Evolutionary conservation across 1,140 invertebrate genomes (phyloP).

Genomic region (Aricia agestis): DNA sequence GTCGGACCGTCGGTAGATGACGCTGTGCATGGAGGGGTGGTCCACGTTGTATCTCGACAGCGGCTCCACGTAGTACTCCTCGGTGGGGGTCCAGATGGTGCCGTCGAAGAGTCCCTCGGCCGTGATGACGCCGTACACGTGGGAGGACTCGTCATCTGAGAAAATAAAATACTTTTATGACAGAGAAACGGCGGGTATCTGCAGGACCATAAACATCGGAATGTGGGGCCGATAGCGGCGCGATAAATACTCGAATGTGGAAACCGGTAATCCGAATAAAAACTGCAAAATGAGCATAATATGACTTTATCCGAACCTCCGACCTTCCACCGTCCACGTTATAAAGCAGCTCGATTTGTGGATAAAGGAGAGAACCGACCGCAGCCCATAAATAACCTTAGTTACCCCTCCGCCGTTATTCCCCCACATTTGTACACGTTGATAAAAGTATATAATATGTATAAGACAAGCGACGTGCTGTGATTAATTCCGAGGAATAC

Average conservation of each 20-base stretch:
- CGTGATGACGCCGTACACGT: constrained; percentile 90
- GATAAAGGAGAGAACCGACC: not conserved
- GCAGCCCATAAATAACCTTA: constrained; percentile 67
- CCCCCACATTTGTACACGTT: constrained; percentile 18
- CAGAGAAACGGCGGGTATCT: not conserved
- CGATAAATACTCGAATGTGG: too few relatives aligned
- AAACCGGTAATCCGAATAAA: not conserved
- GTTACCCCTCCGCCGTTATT: constrained; percentile 43
- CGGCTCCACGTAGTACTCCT: constrained; percentile 93
- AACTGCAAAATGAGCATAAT: not conserved
- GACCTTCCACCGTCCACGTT: not conserved
- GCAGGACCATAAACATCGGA: too few relatives aligned
- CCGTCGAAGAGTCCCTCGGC: constrained; percentile 93
- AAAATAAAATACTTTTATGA: constrained; percentile 33
- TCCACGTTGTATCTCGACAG: constrained; percentile 83
- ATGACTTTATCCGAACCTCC: not conserved
- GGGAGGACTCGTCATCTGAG: constrained; percentile 89
- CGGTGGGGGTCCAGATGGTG: constrained; percentile 83
- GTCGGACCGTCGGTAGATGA: constrained; percentile 89
- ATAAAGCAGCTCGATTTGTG: not conserved
- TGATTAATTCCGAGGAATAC: constrained; percentile 7
- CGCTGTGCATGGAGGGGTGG: constrained; percentile 82
- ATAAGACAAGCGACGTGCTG: constrained; percentile 4
- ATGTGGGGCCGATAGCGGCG: too few relatives aligned
- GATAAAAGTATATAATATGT: constrained; percentile 14